Evolutionary conservation across 2,113 vertebrate species (phyloP).

Genomic region (Gobiocypris rarus): DNA sequence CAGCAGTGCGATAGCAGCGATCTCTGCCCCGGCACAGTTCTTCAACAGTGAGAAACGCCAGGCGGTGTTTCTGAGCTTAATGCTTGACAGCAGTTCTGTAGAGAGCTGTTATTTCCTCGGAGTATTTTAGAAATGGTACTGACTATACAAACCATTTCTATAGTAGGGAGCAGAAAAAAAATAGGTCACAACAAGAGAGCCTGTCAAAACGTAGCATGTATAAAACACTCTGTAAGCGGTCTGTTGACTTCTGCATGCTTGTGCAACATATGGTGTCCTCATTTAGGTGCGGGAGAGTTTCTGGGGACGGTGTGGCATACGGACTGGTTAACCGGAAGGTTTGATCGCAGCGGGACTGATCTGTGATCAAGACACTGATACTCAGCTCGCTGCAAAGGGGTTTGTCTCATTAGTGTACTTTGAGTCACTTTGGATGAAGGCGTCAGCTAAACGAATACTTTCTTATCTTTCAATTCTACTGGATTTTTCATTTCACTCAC

Average conservation of each 20-base stretch:
- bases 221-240: slow-evolving; percentile 5
- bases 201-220: neutral
- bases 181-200: slow-evolving; percentile 38
- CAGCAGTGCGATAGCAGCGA: neutral
- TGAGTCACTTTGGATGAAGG: neutral
- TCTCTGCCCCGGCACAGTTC: neutral
- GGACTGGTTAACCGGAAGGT: neutral
- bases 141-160: slow-evolving; percentile 27
- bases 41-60: neutral
- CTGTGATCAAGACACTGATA: neutral
- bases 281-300: slow-evolving; percentile 39
- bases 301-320: neutral
- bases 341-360: neutral
- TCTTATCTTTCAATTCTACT: neutral
- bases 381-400: neutral
- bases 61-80: neutral
- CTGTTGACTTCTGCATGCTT: slow-evolving; percentile 33
- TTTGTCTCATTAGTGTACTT: neutral
- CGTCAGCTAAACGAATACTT: neutral
- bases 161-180: slow-evolving; percentile 37
- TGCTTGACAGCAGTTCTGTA: neutral
- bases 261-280: slow-evolving; percentile 50
- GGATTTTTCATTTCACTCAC: neutral
- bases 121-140: slow-evolving; percentile 26
- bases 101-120: slow-evolving; percentile 43